Evolutionary conservation across 2,797 vertebrate genomes (phyloP).

Genomic region (Luscinia luscinia): DNA sequence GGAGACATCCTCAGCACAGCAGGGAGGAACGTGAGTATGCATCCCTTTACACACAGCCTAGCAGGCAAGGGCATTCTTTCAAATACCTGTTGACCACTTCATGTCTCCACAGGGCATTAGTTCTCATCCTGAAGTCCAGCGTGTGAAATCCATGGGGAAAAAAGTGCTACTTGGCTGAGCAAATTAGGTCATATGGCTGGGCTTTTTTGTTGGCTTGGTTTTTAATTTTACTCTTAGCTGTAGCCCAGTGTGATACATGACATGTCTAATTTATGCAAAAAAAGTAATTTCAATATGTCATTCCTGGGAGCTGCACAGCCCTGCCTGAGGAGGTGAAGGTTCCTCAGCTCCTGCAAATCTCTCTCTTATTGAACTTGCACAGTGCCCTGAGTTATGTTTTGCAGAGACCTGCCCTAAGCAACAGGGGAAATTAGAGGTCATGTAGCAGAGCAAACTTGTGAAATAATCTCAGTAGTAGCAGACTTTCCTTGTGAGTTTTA

Average conservation of each 20-base stretch:
- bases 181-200: background rate
- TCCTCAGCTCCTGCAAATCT: background rate
- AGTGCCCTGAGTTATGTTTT: background rate
- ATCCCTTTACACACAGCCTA: background rate
- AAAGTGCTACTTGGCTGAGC: background rate
- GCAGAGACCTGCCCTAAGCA: background rate
- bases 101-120: background rate
- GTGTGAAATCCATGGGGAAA: background rate
- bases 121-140: background rate
- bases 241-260: background rate
- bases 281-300: background rate
- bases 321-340: background rate
- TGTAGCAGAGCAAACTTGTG: background rate
- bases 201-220: no score
- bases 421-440: background rate
- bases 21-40: conserved; percentile 88
- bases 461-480: background rate
- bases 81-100: background rate
- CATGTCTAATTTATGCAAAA: background rate
- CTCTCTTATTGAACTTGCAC: background rate
- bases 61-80: background rate
- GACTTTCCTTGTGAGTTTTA: background rate
- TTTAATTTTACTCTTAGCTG: background rate
- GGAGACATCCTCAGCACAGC: conserved; percentile 74
- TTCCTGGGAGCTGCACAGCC: background rate